Evolutionary conservation across 2,113 vertebrate genomes (phyloP).

Genomic region (Corythoichthys intestinalis): DNA sequence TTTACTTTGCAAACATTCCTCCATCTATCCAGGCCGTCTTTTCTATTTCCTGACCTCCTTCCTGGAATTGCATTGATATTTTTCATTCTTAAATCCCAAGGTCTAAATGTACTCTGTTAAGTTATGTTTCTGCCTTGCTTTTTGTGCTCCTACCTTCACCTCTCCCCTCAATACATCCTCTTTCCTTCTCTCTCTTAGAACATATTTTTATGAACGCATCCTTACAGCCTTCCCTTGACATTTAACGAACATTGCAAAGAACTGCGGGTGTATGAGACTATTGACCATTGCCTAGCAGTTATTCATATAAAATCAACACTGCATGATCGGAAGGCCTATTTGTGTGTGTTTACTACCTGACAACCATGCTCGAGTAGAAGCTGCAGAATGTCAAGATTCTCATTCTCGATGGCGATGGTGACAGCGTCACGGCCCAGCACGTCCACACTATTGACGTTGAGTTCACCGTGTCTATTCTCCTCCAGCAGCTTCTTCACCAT

Average conservation of each 20-base stretch:
- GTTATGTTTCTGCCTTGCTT: too few relatives aligned
- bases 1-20: too few relatives aligned
- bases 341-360: constrained; percentile 76
- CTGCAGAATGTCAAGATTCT: constrained; percentile 95
- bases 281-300: neutral
- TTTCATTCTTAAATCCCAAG: too few relatives aligned
- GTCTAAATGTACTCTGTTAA: too few relatives aligned
- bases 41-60: too few relatives aligned
- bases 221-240: too few relatives aligned
- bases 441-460: constrained; percentile 97
- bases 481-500: constrained; percentile 99
- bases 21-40: too few relatives aligned
- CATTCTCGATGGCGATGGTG: constrained; percentile 96
- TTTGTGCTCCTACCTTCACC: too few relatives aligned
- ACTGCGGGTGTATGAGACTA: neutral
- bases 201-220: too few relatives aligned
- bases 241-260: neutral
- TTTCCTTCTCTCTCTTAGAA: too few relatives aligned
- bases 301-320: neutral
- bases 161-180: too few relatives aligned
- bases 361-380: constrained; percentile 94
- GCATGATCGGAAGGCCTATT: neutral
- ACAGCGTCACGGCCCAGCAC: constrained; percentile 93
- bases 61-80: too few relatives aligned
- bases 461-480: constrained; percentile 86